Evolutionary conservation across 2,113 vertebrate species (phyloP).

Genomic region (Dermatemys mawii): DNA sequence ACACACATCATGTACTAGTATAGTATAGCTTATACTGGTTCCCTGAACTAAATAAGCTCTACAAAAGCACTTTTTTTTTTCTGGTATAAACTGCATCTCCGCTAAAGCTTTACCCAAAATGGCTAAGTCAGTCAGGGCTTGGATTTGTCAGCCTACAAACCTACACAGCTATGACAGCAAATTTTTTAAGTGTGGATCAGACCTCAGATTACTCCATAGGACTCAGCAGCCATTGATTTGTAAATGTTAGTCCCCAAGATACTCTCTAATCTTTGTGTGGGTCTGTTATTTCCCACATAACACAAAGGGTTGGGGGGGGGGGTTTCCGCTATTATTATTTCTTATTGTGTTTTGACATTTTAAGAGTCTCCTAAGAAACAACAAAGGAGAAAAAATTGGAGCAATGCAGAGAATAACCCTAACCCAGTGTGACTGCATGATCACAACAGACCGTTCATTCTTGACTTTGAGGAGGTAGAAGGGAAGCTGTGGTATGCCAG

Average conservation of each 20-base stretch:
- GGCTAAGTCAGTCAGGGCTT: not conserved
- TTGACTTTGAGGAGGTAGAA: not conserved
- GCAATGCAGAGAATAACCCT: slow-evolving; percentile 30
- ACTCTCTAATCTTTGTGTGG: slow-evolving; percentile 56
- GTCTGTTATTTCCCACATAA: slow-evolving; percentile 60
- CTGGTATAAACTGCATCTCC: not conserved
- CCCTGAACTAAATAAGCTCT: not conserved
- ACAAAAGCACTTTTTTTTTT: not conserved
- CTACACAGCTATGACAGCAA: not conserved
- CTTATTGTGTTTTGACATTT: slow-evolving; percentile 53
- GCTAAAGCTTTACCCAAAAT: not conserved
- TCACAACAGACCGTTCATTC: not conserved
- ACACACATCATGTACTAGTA: not conserved
- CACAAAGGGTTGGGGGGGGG: slow-evolving; percentile 49
- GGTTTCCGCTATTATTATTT: slow-evolving; percentile 65
- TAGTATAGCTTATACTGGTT: not conserved
- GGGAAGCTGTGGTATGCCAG: slow-evolving; percentile 53
- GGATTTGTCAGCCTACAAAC: not conserved
- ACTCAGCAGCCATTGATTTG: slow-evolving; percentile 28
- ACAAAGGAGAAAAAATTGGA: slow-evolving; percentile 8
- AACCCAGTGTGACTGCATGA: slow-evolving; percentile 7
- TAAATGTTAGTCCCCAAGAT: slow-evolving; percentile 55
- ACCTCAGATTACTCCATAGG: slow-evolving; percentile 53
- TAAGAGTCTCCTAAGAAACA: slow-evolving; percentile 52
- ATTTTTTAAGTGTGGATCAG: slow-evolving; percentile 14